phyloP scores from a whole-genome alignment of 2,113 vertebrate genomes.

The Gambusia affinis region DNA sequence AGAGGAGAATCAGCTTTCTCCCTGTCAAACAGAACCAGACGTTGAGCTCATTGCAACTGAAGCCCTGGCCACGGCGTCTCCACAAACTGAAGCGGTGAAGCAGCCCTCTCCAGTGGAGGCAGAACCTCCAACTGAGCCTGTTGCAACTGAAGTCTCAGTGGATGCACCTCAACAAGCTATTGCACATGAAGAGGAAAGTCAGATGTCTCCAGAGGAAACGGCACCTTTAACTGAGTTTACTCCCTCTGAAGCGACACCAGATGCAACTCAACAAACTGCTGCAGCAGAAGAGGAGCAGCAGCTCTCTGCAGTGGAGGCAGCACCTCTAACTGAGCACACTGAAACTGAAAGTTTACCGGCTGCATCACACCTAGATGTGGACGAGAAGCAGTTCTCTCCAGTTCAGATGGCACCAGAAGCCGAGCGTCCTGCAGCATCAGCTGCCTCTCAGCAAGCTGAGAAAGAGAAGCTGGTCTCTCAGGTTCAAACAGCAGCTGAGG shows the following conservation, averaged over 20 bases:
- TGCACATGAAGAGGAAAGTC: background rate
- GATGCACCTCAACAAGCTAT: background rate
- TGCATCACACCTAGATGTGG: background rate
- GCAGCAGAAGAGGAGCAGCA: background rate
- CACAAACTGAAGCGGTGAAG: background rate
- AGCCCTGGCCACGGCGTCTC: background rate
- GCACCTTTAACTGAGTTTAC: background rate
- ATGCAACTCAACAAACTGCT: background rate
- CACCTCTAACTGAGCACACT: background rate
- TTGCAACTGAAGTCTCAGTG: background rate
- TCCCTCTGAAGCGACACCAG: background rate
- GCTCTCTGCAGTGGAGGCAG: background rate
- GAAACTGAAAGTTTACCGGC: background rate
- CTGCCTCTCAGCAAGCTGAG: background rate
- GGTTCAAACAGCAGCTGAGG: background rate
- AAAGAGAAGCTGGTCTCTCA: background rate
- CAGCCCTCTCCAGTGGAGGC: too few relatives aligned
- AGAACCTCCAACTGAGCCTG: background rate
- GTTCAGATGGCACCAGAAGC: background rate
- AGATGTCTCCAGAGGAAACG: background rate
- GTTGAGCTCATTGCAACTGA: background rate
- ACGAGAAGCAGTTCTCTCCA: background rate
- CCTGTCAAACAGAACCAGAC: background rate
- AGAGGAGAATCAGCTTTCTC: background rate
- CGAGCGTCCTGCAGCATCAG: background rate